phyloP scores from a whole-genome alignment of 1,140 invertebrate species.

The Linepithema humile region DNA sequence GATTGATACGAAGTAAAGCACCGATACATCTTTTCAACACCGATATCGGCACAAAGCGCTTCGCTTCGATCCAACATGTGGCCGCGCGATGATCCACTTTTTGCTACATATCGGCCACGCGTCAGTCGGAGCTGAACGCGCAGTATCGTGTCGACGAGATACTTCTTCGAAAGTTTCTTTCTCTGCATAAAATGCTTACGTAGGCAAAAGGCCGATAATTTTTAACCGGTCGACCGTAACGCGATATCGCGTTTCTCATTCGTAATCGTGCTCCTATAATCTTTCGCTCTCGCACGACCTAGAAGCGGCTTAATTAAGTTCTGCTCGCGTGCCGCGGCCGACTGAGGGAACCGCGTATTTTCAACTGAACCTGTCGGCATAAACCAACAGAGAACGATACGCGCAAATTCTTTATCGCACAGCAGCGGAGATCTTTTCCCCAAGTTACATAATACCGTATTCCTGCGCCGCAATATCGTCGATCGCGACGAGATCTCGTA shows the following conservation, averaged over 20 bases:
- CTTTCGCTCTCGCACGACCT: conserved; percentile 50
- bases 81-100: neutral
- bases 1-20: neutral
- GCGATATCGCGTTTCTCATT: conserved; percentile 56
- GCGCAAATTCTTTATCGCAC: conserved; percentile 42
- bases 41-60: neutral
- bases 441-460: conserved; percentile 34
- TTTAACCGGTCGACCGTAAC: conserved; percentile 56
- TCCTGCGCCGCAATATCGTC: conserved; percentile 9
- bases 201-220: conserved; percentile 36
- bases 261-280: conserved; percentile 49
- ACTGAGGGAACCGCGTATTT: conserved; percentile 44
- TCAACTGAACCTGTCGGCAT: conserved; percentile 30
- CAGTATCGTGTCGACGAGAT: neutral
- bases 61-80: neutral
- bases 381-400: conserved; percentile 50
- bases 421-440: conserved; percentile 11
- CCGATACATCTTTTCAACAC: neutral
- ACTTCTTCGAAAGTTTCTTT: conserved; percentile 32
- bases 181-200: conserved; percentile 6
- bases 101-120: neutral
- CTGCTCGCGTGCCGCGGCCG: conserved; percentile 46
- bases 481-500: conserved; percentile 21
- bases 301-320: conserved; percentile 58
- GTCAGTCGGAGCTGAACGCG: neutral